Evolutionary conservation across 2,888 invertebrate species (phyloP).

Genomic region (Eupithecia subfuscata): DNA sequence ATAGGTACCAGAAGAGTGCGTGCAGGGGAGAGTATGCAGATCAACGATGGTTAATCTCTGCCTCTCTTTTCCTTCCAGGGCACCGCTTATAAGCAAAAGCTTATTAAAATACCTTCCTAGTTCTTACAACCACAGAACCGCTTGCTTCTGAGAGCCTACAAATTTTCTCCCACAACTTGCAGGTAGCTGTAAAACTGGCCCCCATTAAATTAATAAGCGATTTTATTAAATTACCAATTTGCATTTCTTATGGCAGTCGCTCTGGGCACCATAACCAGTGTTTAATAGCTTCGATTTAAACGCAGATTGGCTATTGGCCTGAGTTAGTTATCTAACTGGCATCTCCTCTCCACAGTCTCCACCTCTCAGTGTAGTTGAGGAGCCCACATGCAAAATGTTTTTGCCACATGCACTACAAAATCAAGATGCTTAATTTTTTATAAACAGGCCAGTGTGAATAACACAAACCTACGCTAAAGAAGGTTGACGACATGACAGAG

Average conservation of each 20-base stretch:
- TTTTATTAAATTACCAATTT: constrained; percentile 42
- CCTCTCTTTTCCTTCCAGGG: too few species aligned
- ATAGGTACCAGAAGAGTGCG: neutral
- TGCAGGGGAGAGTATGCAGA: too few species aligned
- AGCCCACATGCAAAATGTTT: neutral
- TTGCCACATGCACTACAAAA: neutral
- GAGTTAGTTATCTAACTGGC: constrained; percentile 51
- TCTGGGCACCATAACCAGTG: constrained; percentile 22
- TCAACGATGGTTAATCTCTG: too few species aligned
- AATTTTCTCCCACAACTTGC: neutral
- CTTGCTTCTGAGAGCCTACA: neutral
- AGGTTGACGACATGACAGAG: neutral
- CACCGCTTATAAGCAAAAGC: too few species aligned
- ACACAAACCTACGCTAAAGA: neutral
- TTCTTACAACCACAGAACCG: neutral
- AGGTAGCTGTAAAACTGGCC: constrained; percentile 15
- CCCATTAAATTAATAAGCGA: constrained; percentile 31
- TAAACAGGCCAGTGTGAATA: neutral
- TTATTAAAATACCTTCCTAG: neutral
- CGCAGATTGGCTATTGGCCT: constrained; percentile 33
- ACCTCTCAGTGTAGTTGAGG: constrained; percentile 33
- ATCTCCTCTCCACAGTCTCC: constrained; percentile 51
- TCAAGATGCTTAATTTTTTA: neutral
- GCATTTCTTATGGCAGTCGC: constrained; percentile 36
- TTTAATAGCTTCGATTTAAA: constrained; percentile 48